Conservation (phyloP, 2,888 invertebrate species). For the Athalia cordata region DNA sequence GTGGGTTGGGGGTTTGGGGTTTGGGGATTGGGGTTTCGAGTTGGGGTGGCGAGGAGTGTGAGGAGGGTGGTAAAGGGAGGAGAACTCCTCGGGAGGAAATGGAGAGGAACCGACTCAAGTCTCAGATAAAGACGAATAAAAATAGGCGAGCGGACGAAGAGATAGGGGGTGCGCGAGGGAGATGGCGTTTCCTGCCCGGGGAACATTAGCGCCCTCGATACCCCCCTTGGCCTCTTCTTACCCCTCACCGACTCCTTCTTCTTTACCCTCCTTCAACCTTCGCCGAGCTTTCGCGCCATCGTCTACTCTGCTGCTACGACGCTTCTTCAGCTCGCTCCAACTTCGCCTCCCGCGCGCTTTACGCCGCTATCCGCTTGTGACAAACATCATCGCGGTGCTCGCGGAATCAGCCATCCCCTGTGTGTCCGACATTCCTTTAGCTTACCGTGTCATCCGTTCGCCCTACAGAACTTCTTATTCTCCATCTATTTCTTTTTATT, state of each 20-base stretch:
- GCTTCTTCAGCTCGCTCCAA: constrained; percentile 5
- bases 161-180: constrained; percentile 71
- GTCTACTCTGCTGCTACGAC: constrained; percentile 1
- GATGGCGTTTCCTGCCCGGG: constrained; percentile 72
- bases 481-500: background rate
- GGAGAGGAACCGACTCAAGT: constrained; percentile 73
- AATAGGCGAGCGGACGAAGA: constrained; percentile 70
- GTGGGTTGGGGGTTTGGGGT: constrained; percentile 33
- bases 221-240: constrained; percentile 55
- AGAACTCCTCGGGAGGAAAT: constrained; percentile 72
- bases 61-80: constrained; percentile 47
- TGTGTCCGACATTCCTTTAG: constrained; percentile 16
- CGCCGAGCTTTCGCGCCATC: constrained; percentile 38
- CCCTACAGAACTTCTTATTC: constrained; percentile 6
- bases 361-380: constrained; percentile 50
- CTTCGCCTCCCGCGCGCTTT: background rate
- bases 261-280: constrained; percentile 47
- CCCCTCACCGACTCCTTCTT: constrained; percentile 45
- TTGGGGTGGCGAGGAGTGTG: constrained; percentile 9
- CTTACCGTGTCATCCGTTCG: constrained; percentile 26
- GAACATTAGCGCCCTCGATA: constrained; percentile 73
- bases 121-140: constrained; percentile 74
- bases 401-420: constrained; percentile 36
- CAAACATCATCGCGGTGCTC: constrained; percentile 56
- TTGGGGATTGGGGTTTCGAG: constrained; percentile 45